Evolutionary conservation across 2,113 vertebrate species (phyloP).

Genomic region (Sapajus apella): DNA sequence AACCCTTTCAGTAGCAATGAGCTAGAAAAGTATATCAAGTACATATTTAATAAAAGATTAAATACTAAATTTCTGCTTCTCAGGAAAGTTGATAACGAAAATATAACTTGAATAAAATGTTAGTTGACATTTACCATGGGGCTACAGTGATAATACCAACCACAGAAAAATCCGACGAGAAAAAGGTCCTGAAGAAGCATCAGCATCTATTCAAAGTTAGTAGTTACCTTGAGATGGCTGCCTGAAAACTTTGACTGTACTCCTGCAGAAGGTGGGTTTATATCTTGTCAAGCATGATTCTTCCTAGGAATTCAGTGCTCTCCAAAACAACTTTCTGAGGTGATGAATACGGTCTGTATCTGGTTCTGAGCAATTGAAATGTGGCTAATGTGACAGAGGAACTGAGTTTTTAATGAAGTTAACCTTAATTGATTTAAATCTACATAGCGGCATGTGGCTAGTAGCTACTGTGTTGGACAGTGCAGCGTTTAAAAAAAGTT

Average conservation of each 20-base stretch:
- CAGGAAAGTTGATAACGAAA: not conserved
- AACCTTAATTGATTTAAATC: not conserved
- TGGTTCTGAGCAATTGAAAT: not conserved
- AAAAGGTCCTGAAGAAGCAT: not conserved
- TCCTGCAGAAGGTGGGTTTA: not conserved
- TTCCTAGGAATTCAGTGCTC: not conserved
- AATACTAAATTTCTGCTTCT: not conserved
- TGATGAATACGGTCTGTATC: not conserved
- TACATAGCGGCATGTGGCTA: not conserved
- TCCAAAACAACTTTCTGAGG: not conserved
- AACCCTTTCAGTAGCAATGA: not conserved
- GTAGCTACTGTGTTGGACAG: not conserved
- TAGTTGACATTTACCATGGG: not conserved
- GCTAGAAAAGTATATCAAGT: not conserved
- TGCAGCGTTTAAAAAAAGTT: not conserved
- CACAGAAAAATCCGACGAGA: not conserved
- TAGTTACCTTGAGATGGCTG: not conserved
- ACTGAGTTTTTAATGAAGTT: conserved; percentile 26
- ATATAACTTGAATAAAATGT: conserved; percentile 6
- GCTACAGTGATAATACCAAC: not conserved
- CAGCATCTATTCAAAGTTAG: not conserved
- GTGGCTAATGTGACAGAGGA: not conserved
- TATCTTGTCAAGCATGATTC: not conserved
- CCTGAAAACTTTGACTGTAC: not conserved
- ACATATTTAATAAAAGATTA: not conserved